Base-by-base conservation (phyloP, 2,113 vertebrate species). In the Cromileptes altivelis region DNA sequence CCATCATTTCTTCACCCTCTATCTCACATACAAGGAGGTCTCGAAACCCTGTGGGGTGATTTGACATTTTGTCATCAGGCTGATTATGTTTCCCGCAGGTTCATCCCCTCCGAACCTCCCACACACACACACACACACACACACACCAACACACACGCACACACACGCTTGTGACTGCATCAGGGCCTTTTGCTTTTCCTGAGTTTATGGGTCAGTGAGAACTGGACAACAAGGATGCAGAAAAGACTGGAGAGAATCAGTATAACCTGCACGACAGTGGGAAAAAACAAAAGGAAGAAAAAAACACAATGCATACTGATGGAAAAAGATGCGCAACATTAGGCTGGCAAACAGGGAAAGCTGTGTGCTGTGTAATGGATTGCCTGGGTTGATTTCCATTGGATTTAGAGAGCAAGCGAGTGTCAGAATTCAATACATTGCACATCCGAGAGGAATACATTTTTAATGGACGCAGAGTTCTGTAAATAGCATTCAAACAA, bases 61-160 rank as follows among this genome's bases (percentile, higher is more conserved):
- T 52, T 91, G 89, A 92, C 88, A 89, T 92, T 93, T 93, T 87
- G 78, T 92, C 88, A 92, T 90, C 91, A 91, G 85, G 81, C 90
- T 90, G 91, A 93, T 92, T 92, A 75, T 70, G 88, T 91, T 92
- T 92, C 91, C 88, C 61, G 88, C 56, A 82, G 89, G 88, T 90
- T 90, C 71, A 58, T 82, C 70, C 71, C 78, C 74, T 75, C 62
- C 63, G 89, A 71, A 55, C 74, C 56, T 25, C 47, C 4, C 65
- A 23, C 70, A 55, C 53, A n/a, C 64, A 75, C 64, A 58, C 27
- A 27, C 58, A 61, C 71, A 27, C n/a, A 37, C 67, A 73, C 74
- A 14, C 30, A 30, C 30, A 30, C 57, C 55, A 23, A 75, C 64
- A 58, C 27, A 27, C 58, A 61, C 71, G n/a, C 50, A 62, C n/a